Percentiles rank a stretch among this genome's conserved stretches.
These are phyloP conservation scores for Malacoctenus gilli DNA, from an alignment of 2,797 vertebrate species.

Conservation along the genomic window DNA sequence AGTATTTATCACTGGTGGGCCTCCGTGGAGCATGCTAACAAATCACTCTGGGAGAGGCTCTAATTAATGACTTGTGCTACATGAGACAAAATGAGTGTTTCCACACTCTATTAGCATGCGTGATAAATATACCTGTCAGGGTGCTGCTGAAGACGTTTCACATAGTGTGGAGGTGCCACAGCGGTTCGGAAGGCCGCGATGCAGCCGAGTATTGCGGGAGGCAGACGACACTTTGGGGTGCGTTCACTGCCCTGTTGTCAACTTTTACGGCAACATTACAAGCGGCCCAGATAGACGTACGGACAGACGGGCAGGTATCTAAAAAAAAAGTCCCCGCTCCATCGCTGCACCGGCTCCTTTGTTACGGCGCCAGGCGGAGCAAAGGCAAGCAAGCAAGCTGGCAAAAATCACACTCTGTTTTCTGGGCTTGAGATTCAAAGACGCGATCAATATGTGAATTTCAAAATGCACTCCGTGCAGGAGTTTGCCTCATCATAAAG, in stretches of 20 bases:
- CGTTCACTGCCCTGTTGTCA: background rate
- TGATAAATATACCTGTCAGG: constrained; percentile 64
- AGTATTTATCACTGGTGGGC: constrained; percentile 49
- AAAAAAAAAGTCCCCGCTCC: constrained; percentile 11
- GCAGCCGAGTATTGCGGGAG: background rate
- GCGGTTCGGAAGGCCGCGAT: constrained; percentile 1
- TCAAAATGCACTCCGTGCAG: constrained; percentile 38
- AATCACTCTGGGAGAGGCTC: constrained; percentile 55
- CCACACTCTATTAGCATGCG: constrained; percentile 69
- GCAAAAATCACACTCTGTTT: constrained; percentile 32
- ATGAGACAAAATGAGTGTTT: constrained; percentile 68
- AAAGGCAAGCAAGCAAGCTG: constrained; percentile 38
- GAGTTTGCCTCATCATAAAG: constrained; percentile 47
- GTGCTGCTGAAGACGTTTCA: constrained; percentile 36
- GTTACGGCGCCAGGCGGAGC: constrained; percentile 10
- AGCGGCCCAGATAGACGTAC: background rate
- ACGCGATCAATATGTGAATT: constrained; percentile 48
- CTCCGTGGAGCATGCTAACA: constrained; percentile 44
- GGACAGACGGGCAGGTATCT: background rate
- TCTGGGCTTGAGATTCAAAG: constrained; percentile 33
- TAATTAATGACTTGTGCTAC: constrained; percentile 65
- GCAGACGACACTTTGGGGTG: too few relatives aligned
- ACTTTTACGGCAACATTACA: too few relatives aligned
- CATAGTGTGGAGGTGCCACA: constrained; percentile 36
- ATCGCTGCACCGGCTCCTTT: constrained; percentile 7